Evolutionary conservation across 2,797 vertebrate species (phyloP).

Genomic region (Amblyraja radiata): DNA sequence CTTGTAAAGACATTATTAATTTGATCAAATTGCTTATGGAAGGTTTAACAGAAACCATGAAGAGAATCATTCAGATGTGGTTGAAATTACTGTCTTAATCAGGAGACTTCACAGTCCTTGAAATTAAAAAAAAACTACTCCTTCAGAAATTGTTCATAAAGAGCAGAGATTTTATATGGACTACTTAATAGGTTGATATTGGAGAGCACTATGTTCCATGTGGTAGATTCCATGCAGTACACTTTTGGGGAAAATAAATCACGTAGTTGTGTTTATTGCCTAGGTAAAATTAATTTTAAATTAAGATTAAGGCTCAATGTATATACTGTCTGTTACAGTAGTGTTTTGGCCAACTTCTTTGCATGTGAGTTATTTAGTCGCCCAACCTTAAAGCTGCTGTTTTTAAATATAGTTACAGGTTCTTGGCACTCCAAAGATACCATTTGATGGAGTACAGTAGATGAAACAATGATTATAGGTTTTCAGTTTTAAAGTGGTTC

Average conservation of each 20-base stretch:
- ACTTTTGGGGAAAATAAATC: not conserved
- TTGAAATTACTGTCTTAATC: not conserved
- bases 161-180: not conserved
- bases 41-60: not conserved
- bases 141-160: not conserved
- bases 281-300: not conserved
- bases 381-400: not conserved
- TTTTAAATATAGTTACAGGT: not conserved
- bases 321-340: not conserved
- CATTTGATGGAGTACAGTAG: not conserved
- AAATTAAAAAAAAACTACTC: not conserved
- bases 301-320: not conserved
- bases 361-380: not conserved
- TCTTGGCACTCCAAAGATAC: not conserved
- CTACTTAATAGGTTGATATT: not conserved
- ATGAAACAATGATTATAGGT: not conserved
- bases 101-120: not conserved
- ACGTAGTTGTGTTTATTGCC: not conserved
- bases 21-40: conserved; percentile 12
- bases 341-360: not conserved
- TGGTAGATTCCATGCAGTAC: not conserved
- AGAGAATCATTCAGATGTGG: not conserved
- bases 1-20: not conserved
- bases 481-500: not conserved
- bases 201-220: not conserved